A percentile compares a stretch with the other conserved stretches of the same genome.
These are phyloP conservation scores for Zenarchopterus dispar DNA, from an alignment of 2,797 vertebrate species.

Conservation along the genomic window DNA sequence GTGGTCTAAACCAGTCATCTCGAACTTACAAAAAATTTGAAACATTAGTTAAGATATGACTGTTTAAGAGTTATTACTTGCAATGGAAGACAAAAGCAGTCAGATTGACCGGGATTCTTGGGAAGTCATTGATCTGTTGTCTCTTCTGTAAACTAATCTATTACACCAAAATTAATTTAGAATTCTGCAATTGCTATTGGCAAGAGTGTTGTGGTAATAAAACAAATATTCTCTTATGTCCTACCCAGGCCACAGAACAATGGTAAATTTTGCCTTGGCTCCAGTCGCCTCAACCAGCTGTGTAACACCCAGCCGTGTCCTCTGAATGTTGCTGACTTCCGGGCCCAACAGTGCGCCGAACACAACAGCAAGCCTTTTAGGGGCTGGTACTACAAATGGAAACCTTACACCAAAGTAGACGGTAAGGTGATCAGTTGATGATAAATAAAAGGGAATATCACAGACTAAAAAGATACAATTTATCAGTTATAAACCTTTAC, in stretches of 20 bases:
- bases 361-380: slow-evolving; percentile 98
- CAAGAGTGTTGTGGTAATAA: background rate
- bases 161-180: background rate
- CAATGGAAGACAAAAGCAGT: background rate
- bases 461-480: too few relatives aligned
- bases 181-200: background rate
- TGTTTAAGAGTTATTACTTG: too few relatives aligned
- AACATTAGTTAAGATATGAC: too few relatives aligned
- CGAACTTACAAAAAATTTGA: too few relatives aligned
- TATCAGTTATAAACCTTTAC: too few relatives aligned
- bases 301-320: slow-evolving; percentile 87
- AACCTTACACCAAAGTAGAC: slow-evolving; percentile 95
- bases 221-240: slow-evolving; percentile 15
- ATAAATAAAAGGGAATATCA: background rate
- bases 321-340: slow-evolving; percentile 84
- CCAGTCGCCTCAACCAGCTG: slow-evolving; percentile 88
- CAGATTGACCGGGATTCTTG: background rate
- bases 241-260: slow-evolving; percentile 91
- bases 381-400: slow-evolving; percentile 99
- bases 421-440: slow-evolving; percentile 77
- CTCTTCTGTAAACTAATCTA: background rate
- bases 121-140: background rate
- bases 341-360: slow-evolving; percentile 94
- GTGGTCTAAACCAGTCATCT: too few relatives aligned
- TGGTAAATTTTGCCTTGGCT: slow-evolving; percentile 92